Evolutionary conservation across 2,113 vertebrate species (phyloP).

Genomic region (Seriola dumerili): DNA sequence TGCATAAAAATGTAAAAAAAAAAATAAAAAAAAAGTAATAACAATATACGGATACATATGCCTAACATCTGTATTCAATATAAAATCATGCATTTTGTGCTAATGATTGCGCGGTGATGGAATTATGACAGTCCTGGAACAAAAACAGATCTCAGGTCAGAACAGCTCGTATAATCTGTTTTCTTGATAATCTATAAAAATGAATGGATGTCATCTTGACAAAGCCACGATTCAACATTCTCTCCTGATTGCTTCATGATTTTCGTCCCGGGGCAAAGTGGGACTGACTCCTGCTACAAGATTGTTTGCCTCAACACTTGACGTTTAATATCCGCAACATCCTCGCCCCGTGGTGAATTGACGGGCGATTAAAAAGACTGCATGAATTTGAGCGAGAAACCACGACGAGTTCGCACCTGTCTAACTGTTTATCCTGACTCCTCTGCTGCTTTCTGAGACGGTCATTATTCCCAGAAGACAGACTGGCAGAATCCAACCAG

Average conservation of each 20-base stretch:
- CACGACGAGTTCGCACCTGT: slow-evolving; percentile 56
- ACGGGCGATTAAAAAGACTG: slow-evolving; percentile 6
- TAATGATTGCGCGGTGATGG: background rate
- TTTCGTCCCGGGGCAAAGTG: background rate
- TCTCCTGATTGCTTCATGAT: slow-evolving; percentile 38
- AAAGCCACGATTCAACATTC: slow-evolving; percentile 38
- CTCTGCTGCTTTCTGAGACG: slow-evolving; percentile 6
- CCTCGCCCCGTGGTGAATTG: slow-evolving; percentile 10
- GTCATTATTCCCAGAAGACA: slow-evolving; percentile 33
- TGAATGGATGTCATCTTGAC: slow-evolving; percentile 40
- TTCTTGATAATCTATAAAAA: slow-evolving; percentile 13
- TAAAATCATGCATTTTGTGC: background rate
- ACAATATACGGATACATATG: no score
- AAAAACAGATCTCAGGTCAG: slow-evolving; percentile 29
- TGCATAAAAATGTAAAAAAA: background rate
- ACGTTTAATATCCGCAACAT: slow-evolving; percentile 44
- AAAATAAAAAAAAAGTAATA: no score
- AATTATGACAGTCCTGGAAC: background rate
- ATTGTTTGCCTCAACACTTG: slow-evolving; percentile 32
- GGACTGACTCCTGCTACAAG: background rate
- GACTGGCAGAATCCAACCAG: slow-evolving; percentile 35
- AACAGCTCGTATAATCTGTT: background rate
- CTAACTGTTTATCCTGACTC: slow-evolving; percentile 33
- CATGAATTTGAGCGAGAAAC: slow-evolving; percentile 19
- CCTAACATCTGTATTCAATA: no score